Evolutionary conservation across 2,797 vertebrate species (phyloP).

Genomic region (Pelochelys cantorii): DNA sequence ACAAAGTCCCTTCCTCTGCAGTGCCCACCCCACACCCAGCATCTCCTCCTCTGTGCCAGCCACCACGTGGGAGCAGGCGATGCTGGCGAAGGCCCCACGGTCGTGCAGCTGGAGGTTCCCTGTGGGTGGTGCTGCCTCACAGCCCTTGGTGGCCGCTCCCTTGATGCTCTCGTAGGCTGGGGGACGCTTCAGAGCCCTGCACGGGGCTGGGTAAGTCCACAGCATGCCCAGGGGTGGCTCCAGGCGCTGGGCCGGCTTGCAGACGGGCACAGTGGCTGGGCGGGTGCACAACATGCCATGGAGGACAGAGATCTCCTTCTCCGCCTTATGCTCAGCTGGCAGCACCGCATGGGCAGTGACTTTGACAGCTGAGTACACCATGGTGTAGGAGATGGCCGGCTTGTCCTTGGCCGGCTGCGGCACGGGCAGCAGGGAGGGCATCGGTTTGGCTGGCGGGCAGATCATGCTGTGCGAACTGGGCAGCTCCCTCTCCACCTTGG

Average conservation of each 20-base stretch:
- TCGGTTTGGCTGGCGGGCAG: constrained; percentile 63
- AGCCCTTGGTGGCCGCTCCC: constrained; percentile 46
- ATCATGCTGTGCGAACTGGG: constrained; percentile 83
- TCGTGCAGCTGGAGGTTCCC: constrained; percentile 80
- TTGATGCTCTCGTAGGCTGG: constrained; percentile 91
- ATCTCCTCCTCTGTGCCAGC: constrained; percentile 79
- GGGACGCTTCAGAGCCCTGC: constrained; percentile 85
- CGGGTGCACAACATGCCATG: constrained; percentile 75
- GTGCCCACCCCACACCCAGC: constrained; percentile 83
- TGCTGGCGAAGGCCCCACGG: constrained; percentile 65
- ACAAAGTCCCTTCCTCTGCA: constrained; percentile 88
- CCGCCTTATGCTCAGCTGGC: constrained; percentile 78
- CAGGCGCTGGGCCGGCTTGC: constrained; percentile 14
- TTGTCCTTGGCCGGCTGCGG: constrained; percentile 80
- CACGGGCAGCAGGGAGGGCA: constrained; percentile 35
- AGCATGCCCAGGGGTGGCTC: constrained; percentile 76
- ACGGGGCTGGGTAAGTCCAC: constrained; percentile 90
- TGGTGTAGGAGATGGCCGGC: constrained; percentile 77
- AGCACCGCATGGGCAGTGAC: constrained; percentile 73
- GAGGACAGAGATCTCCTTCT: constrained; percentile 81
- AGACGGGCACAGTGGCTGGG: constrained; percentile 49
- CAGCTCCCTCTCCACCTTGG: constrained; percentile 88
- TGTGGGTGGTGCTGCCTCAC: constrained; percentile 68
- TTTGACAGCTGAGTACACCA: constrained; percentile 79
- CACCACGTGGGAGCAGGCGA: constrained; percentile 80